These are phyloP conservation scores for Chaetogeoica ovagalla DNA, from an alignment of 2,888 invertebrate genomes.

Conservation along the genomic window DNA sequence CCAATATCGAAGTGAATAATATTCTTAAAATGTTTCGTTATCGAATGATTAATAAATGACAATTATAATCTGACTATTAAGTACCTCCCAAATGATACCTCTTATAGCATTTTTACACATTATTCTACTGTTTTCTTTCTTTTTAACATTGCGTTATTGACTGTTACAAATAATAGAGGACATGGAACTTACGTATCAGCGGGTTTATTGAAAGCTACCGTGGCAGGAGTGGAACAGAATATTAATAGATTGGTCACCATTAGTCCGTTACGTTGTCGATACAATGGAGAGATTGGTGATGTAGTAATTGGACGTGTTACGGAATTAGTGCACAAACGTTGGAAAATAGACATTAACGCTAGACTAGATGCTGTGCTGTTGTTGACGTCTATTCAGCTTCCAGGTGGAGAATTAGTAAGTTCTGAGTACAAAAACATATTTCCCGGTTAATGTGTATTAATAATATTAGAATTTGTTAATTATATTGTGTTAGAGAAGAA, in stretches of 20 bases:
- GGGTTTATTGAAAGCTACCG: slow-evolving; percentile 84
- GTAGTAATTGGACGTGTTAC: slow-evolving; percentile 92
- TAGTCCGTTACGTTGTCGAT: slow-evolving; percentile 86
- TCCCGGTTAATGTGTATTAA: background rate
- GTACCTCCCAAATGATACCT: too few species aligned
- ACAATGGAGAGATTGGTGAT: slow-evolving; percentile 93
- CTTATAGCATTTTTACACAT: background rate
- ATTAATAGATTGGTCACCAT: slow-evolving; percentile 94
- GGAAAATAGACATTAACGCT: slow-evolving; percentile 94
- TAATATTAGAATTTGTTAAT: background rate
- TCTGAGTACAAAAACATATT: background rate
- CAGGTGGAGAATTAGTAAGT: slow-evolving; percentile 90
- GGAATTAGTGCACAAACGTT: slow-evolving; percentile 90
- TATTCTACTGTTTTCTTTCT: slow-evolving; percentile 34
- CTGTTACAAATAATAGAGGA: slow-evolving; percentile 67
- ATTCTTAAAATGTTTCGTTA: background rate
- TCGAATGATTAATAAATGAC: background rate
- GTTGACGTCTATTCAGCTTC: slow-evolving; percentile 91
- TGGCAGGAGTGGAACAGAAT: slow-evolving; percentile 91
- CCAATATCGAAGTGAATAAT: background rate
- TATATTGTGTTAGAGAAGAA: slow-evolving; percentile 68
- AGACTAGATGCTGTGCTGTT: slow-evolving; percentile 83
- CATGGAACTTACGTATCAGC: slow-evolving; percentile 92
- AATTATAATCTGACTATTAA: background rate
- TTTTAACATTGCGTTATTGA: slow-evolving; percentile 2